These are phyloP conservation scores for Apis laboriosa DNA, from an alignment of 1,140 invertebrate species.

Conservation along the genomic window DNA sequence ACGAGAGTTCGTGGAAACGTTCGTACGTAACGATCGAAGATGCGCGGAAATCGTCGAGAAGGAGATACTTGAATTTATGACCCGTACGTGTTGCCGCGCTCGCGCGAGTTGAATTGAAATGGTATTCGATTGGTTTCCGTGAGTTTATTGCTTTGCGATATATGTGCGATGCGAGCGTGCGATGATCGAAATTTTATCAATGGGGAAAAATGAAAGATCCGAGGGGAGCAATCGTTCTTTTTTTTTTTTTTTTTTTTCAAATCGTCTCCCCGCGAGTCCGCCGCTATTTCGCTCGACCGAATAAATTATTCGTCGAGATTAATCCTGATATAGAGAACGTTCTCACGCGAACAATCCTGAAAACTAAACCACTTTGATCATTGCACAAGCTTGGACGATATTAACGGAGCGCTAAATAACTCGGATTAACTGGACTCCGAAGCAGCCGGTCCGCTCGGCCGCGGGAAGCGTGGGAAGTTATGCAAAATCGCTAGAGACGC, in stretches of 20 bases:
- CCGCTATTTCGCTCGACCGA: no score
- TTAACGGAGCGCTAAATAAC: slow-evolving; percentile 62
- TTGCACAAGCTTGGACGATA: slow-evolving; percentile 34
- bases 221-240: no score
- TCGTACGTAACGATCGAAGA: not conserved
- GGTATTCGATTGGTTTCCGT: not conserved
- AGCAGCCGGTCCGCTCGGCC: slow-evolving; percentile 43
- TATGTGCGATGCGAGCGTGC: not conserved
- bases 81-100: not conserved
- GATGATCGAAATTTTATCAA: not conserved
- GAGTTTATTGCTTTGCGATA: not conserved
- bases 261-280: no score
- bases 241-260: no score
- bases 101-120: not conserved
- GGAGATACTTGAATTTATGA: not conserved
- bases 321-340: not conserved
- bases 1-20: not conserved
- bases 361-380: slow-evolving; percentile 42
- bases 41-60: not conserved
- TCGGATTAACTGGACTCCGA: slow-evolving; percentile 57
- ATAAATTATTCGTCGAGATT: no score
- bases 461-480: slow-evolving; percentile 66
- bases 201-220: no score
- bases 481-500: slow-evolving; percentile 60
- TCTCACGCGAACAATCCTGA: slow-evolving; percentile 49